These are phyloP conservation scores for Penaeus vannamei DNA, from an alignment of 1,140 invertebrate species.

Conservation along the genomic window DNA sequence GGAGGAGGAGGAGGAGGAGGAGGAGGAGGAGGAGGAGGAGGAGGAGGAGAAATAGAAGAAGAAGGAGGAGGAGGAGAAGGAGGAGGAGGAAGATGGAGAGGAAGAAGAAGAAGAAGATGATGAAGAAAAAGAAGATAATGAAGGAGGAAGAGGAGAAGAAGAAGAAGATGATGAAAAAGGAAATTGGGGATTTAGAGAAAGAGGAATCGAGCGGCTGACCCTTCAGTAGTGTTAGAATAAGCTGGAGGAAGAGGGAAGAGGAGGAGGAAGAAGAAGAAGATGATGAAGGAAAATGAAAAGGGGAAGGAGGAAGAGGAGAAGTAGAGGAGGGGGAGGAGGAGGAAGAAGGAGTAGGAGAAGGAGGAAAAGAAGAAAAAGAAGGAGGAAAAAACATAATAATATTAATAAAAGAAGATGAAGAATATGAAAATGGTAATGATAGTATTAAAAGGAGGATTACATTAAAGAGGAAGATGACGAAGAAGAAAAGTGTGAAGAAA, in stretches of 20 bases:
- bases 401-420: too few relatives aligned
- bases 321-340: neutral
- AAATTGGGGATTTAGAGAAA: neutral
- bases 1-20: neutral
- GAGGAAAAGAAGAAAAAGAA: neutral
- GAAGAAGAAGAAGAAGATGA: neutral
- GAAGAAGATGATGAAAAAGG: neutral
- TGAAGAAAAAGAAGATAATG: neutral
- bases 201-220: slow-evolving; percentile 1
- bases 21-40: neutral
- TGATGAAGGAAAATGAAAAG: neutral
- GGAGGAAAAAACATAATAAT: too few relatives aligned
- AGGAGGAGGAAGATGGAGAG: neutral
- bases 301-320: neutral
- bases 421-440: too few relatives aligned
- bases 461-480: too few relatives aligned
- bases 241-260: neutral
- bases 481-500: too few relatives aligned
- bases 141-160: neutral
- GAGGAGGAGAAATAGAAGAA: neutral
- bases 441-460: too few relatives aligned
- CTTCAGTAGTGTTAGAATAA: neutral
- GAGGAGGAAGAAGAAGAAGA: neutral
- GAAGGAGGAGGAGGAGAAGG: neutral
- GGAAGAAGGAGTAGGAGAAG: neutral